phyloP scores from a whole-genome alignment of 2,113 vertebrate genomes.

The Pseudolaguvia tuberculata region DNA sequence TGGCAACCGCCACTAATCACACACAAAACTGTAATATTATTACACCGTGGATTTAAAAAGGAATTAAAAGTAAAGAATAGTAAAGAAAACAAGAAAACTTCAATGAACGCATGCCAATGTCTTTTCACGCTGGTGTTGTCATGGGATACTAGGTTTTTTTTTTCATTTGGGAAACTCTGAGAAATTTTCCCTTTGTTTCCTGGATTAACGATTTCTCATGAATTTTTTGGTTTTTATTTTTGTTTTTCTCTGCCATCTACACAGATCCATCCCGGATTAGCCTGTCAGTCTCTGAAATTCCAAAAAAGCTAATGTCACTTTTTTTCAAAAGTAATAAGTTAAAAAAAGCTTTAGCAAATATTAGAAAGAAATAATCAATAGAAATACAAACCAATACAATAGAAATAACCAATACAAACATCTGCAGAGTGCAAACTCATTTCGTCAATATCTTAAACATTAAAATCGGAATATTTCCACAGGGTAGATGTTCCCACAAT shows the following conservation, averaged over 20 bases:
- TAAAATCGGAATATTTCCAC: background rate
- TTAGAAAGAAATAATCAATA: background rate
- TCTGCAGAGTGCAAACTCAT: background rate
- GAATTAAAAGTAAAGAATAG: too few species aligned
- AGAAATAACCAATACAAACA: background rate
- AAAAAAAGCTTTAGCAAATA: background rate
- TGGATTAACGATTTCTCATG: background rate
- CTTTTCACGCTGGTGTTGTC: too few species aligned
- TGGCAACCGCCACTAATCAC: too few species aligned
- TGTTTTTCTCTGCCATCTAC: background rate
- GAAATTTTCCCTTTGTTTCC: background rate
- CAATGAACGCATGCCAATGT: too few species aligned
- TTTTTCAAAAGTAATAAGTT: background rate
- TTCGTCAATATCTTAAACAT: constrained; percentile 6
- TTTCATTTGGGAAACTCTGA: background rate
- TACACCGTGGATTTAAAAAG: too few species aligned
- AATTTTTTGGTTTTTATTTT: background rate
- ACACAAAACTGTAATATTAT: too few species aligned
- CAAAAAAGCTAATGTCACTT: background rate
- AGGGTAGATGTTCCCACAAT: background rate
- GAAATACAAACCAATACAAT: too few species aligned
- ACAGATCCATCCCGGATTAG: constrained; percentile 4
- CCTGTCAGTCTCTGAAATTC: background rate
- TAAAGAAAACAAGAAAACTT: too few species aligned
- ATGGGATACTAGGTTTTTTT: too few species aligned